phyloP scores from a whole-genome alignment of 2,888 invertebrate species.

The Agrotis ipsilon region DNA sequence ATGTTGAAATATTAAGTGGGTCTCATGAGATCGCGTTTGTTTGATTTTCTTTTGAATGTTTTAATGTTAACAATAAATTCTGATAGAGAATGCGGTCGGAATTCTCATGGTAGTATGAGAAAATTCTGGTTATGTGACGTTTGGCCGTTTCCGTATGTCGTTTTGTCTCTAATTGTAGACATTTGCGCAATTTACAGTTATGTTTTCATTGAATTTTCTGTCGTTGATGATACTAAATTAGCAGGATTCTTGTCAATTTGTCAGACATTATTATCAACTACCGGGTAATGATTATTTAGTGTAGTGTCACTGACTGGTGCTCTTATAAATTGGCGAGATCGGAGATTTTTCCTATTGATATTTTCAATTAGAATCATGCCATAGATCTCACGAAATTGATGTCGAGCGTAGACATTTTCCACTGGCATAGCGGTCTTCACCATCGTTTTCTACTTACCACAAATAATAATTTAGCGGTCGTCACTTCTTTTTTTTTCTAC shows the following conservation, averaged over 20 bases:
- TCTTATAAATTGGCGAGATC: too few species aligned
- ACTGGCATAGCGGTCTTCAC: too few species aligned
- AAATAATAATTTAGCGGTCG: neutral
- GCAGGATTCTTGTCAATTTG: too few species aligned
- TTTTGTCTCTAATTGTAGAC: neutral
- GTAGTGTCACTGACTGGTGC: too few species aligned
- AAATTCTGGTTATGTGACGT: slow-evolving; percentile 29
- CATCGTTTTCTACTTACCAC: too few species aligned
- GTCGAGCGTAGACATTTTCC: too few species aligned
- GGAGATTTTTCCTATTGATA: too few species aligned
- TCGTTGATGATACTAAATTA: neutral
- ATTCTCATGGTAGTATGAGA: slow-evolving; percentile 21
- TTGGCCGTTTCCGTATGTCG: neutral
- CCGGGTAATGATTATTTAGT: too few species aligned
- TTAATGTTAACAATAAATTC: slow-evolving; percentile 16
- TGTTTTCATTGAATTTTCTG: too few species aligned
- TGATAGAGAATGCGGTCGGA: slow-evolving; percentile 30
- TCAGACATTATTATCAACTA: too few species aligned
- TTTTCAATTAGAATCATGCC: too few species aligned
- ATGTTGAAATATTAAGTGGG: slow-evolving; percentile 35
- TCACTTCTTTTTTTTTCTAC: slow-evolving; percentile 17
- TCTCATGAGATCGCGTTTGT: slow-evolving; percentile 22
- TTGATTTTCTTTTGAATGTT: slow-evolving; percentile 27
- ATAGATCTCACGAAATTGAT: neutral
- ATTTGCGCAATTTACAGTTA: neutral